Evolutionary conservation across 2,797 vertebrate species (phyloP).

Genomic region (Acrossocheilus wenchowensis): DNA sequence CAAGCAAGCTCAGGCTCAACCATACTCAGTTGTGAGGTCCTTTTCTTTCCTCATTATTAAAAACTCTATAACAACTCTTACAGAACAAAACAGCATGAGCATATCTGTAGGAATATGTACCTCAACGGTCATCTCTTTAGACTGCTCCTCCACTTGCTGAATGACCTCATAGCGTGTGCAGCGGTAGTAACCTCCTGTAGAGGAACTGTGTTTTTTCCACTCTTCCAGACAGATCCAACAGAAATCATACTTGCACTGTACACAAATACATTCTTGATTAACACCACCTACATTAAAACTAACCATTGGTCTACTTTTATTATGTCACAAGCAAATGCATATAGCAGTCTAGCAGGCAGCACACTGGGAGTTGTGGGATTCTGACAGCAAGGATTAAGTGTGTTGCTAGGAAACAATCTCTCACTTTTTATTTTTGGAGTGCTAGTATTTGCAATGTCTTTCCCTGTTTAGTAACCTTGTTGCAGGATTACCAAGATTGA

Average conservation of each 20-base stretch:
- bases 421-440: slow-evolving; percentile 35
- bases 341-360: not conserved
- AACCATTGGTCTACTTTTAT: not conserved
- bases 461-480: slow-evolving; percentile 18
- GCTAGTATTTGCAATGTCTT: slow-evolving; percentile 16
- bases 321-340: not conserved
- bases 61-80: not conserved
- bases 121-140: slow-evolving; percentile 98
- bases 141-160: slow-evolving; percentile 96
- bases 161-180: slow-evolving; percentile 98
- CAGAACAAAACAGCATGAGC: not conserved
- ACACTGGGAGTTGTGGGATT: slow-evolving; percentile 8
- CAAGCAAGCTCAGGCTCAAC: not conserved
- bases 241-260: slow-evolving; percentile 97
- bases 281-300: not conserved
- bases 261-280: slow-evolving; percentile 7
- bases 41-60: not conserved
- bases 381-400: slow-evolving; percentile 21
- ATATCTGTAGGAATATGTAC: slow-evolving; percentile 66
- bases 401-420: slow-evolving; percentile 35
- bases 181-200: slow-evolving; percentile 97
- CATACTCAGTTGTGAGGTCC: not conserved
- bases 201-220: slow-evolving; percentile 99
- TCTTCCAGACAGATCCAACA: slow-evolving; percentile 99
- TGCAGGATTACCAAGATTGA: slow-evolving; percentile 9